Evolutionary conservation across 2,113 vertebrate species (phyloP), one percentile per base, ranked within the genome.

Genomic region (Amazona guildingii): DNA sequence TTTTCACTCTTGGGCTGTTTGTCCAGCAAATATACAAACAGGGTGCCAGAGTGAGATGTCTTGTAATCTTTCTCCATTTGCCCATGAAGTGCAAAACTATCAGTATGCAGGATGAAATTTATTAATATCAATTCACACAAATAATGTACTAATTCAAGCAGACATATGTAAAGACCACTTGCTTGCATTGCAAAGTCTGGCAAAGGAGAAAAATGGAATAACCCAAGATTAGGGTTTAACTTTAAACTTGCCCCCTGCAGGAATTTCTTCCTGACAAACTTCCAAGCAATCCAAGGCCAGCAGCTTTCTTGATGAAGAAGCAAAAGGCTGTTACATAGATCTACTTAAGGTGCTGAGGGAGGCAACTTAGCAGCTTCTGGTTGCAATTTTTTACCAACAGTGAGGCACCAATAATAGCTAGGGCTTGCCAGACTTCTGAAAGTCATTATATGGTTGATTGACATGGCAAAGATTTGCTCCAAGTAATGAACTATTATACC

Each of bases 371-470:
- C 49, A 90, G 80, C 61, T 88, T 80, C 83, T 84, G 33, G 48
- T 88, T 82, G 64, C 44, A 75, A 68, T 87, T 59, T 84, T 33
- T 94, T 77, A 74, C 72, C 88, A 57, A 49, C 33, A 72, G 88
- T 11, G 52, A 84, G 81, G 64, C 1, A 33, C 55, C 51, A 68
- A 75, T 43, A 76, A 91, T 23, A 84, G 43, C 13, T 75, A 57
- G 81, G n/a, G 31, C 35, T 88, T 92, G 51, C 19, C 55, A 82
- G 80, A 13, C 80, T 78, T 69, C 43, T 85, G 33, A 72, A 95
- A 92, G 61, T 85, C 70, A 86, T 95, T 92, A 83, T 59, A 37
- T 7, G 66, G 91, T 68, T 79, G 93, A 92, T 78, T 73, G 81
- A 69, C 63, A 72, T 5, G 41, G 69, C 73, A 94, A 88, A 89